Evolutionary conservation across 2,113 vertebrate species (phyloP).

Genomic region (Bambusicola thoracicus): DNA sequence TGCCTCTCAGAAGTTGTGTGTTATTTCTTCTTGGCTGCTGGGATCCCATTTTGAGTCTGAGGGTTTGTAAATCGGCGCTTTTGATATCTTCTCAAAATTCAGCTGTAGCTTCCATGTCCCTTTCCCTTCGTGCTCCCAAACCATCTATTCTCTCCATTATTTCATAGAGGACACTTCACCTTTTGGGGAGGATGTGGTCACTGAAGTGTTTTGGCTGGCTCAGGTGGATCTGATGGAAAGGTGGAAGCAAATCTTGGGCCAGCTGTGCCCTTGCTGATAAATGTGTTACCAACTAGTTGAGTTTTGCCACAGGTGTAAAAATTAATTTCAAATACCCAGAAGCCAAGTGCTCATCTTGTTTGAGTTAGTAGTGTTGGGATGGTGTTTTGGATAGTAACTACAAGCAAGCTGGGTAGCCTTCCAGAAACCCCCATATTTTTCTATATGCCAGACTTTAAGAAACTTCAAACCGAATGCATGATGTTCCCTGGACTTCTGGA

Average conservation of each 20-base stretch:
- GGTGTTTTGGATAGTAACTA: background rate
- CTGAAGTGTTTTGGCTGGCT: no score
- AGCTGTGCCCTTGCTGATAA: no score
- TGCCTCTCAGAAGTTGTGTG: background rate
- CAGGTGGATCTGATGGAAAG: no score
- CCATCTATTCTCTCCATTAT: accelerated
- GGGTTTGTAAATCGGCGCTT: accelerated
- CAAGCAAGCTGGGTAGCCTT: background rate
- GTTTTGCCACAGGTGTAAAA: background rate
- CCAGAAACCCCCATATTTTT: background rate
- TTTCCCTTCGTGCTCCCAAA: accelerated
- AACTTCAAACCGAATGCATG: background rate
- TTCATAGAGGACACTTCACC: background rate
- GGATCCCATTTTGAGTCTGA: background rate
- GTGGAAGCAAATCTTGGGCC: no score
- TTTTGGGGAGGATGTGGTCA: background rate
- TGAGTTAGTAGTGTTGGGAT: background rate
- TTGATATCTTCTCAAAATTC: background rate
- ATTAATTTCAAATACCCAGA: background rate
- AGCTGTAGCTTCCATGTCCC: background rate
- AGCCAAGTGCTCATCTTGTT: background rate
- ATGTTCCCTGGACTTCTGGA: background rate
- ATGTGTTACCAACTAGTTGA: no score
- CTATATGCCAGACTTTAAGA: background rate
- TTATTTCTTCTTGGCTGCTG: accelerated